These are phyloP conservation scores for Himalopsyche japonica DNA, from an alignment of 2,888 invertebrate species.

Conservation along the genomic window DNA sequence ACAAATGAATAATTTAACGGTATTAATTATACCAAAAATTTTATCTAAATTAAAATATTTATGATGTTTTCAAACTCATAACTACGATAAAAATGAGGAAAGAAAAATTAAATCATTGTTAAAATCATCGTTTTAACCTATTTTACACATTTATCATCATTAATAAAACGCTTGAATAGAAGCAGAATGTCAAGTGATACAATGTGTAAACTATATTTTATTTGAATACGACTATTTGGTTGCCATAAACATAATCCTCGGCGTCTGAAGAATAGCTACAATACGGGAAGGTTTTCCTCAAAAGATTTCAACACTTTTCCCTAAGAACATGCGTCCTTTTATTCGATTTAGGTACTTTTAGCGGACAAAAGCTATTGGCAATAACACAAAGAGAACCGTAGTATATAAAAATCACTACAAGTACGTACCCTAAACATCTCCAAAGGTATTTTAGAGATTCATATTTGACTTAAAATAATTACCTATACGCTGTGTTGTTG, in stretches of 20 bases:
- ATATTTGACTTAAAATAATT: neutral
- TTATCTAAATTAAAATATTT: too few relatives aligned
- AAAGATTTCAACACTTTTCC: neutral
- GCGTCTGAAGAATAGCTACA: neutral
- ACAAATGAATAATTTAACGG: too few relatives aligned
- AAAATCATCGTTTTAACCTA: too few relatives aligned
- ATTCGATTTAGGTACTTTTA: neutral
- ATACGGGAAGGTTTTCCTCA: neutral
- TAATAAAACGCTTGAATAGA: too few relatives aligned
- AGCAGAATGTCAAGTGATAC: too few relatives aligned
- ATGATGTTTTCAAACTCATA: too few relatives aligned
- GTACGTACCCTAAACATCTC: neutral
- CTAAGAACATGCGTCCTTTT: neutral
- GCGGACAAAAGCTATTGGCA: neutral
- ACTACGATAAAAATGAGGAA: too few relatives aligned
- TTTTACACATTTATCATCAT: too few relatives aligned
- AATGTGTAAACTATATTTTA: too few relatives aligned
- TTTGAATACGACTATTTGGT: neutral
- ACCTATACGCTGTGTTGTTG: too few relatives aligned
- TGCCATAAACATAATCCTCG: neutral
- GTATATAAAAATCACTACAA: neutral
- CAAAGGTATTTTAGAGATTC: neutral
- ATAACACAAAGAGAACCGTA: neutral
- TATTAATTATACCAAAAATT: too few relatives aligned
- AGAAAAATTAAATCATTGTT: too few relatives aligned